Evolutionary conservation across 2,113 vertebrate genomes (phyloP).

Genomic region (Colistium nudipinnis): DNA sequence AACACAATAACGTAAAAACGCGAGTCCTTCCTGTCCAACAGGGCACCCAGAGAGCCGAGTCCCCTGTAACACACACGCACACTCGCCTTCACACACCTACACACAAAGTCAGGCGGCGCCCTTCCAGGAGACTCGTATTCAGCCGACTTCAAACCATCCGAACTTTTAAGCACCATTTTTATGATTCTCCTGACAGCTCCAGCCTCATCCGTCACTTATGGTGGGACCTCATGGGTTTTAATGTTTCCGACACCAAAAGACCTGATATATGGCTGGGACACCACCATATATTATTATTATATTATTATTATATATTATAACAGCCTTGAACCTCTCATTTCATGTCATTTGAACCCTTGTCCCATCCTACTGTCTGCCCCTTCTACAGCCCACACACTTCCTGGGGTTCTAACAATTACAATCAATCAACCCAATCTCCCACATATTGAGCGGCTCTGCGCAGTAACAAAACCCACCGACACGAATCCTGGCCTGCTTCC

Average conservation of each 20-base stretch:
- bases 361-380: neutral
- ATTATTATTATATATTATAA: no score
- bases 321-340: no score
- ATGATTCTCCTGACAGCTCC: neutral
- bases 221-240: no score
- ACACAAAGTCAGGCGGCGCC: neutral
- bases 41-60: slow-evolving; percentile 30
- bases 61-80: slow-evolving; percentile 1
- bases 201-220: no score
- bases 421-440: slow-evolving; percentile 59
- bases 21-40: slow-evolving; percentile 9
- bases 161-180: slow-evolving; percentile 34
- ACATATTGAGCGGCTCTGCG: slow-evolving; percentile 37
- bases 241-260: no score
- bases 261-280: no score
- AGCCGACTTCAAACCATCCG: slow-evolving; percentile 10
- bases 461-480: slow-evolving; percentile 43
- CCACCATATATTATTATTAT: no score
- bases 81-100: neutral
- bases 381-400: no score
- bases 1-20: slow-evolving; percentile 6
- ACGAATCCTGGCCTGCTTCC: slow-evolving; percentile 26
- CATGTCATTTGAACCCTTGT: neutral
- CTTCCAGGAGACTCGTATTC: slow-evolving; percentile 2
- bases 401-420: slow-evolving; percentile 42